Percentiles rank a stretch among this genome's conserved stretches.
Evolutionary conservation across 2,888 invertebrate genomes (phyloP).

Genomic region (Heliconius charithonia): DNA sequence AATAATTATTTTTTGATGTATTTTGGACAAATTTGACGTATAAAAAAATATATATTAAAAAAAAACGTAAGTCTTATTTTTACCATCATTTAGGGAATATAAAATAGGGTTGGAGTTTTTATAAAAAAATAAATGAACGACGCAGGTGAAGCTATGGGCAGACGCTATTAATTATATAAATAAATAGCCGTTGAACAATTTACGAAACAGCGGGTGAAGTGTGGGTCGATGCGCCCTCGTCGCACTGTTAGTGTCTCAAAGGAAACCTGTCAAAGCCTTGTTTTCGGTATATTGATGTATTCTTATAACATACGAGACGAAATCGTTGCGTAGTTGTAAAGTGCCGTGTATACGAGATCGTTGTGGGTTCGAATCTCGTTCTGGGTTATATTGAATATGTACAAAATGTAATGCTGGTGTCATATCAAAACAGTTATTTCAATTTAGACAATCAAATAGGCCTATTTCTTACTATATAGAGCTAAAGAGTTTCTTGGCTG

Average conservation of each 20-base stretch:
- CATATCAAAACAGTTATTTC: no score
- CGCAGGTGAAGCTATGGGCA: not conserved
- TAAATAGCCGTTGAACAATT: not conserved
- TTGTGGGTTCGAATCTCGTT: not conserved
- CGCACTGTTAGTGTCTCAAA: not conserved
- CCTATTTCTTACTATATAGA: no score
- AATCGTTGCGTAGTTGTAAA: not conserved
- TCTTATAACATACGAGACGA: not conserved
- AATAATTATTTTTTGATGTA: no score
- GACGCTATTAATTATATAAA: not conserved
- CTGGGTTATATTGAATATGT: not conserved
- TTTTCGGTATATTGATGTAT: no score
- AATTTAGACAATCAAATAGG: no score
- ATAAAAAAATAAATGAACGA: not conserved
- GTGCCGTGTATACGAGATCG: not conserved
- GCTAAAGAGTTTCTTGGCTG: no score
- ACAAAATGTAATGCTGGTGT: no score
- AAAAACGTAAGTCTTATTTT: no score
- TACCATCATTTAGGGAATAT: no score
- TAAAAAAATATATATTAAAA: no score
- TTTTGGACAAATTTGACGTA: no score
- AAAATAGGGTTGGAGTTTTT: not conserved
- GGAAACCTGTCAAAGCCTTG: no score
- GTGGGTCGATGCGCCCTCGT: constrained; percentile 18
- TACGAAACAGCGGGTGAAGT: constrained; percentile 9